These are phyloP conservation scores for Parazoanthus darwini DNA, from an alignment of 92 coral and sea anemone species.

Conservation along the genomic window DNA sequence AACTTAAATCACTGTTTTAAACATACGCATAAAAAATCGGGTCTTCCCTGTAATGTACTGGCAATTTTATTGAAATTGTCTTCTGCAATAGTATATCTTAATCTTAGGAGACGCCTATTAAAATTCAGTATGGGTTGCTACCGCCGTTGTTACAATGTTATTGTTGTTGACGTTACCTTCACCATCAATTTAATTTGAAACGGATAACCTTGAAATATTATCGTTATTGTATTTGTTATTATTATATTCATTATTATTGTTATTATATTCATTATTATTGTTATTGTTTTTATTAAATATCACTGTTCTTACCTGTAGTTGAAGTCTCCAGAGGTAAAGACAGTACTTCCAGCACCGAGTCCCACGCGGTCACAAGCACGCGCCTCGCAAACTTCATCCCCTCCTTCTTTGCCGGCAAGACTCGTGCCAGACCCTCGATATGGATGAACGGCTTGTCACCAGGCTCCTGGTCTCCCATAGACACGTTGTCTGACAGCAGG, in stretches of 20 bases:
- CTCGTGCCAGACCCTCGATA: conserved; percentile 75
- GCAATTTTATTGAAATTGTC: too few relatives aligned
- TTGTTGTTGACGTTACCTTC: background rate
- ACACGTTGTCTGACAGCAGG: conserved; percentile 26
- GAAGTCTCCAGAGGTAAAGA: conserved; percentile 93
- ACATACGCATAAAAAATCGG: too few relatives aligned
- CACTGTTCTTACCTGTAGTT: conserved; percentile 57
- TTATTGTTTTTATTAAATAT: background rate
- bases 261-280: background rate
- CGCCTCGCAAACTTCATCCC: conserved; percentile 97
- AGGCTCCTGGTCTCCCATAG: conserved; percentile 22
- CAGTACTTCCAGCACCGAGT: conserved; percentile 91
- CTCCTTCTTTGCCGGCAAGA: conserved; percentile 86
- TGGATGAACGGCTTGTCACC: conserved; percentile 51
- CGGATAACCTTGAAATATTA: too few relatives aligned
- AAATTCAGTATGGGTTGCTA: background rate
- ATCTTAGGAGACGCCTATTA: too few relatives aligned
- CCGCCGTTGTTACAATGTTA: background rate
- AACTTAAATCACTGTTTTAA: too few relatives aligned
- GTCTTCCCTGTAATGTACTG: too few relatives aligned
- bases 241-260: background rate
- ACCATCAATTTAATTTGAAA: too few relatives aligned
- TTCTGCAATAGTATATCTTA: too few relatives aligned
- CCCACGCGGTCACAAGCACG: conserved; percentile 93
- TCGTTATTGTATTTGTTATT: background rate